Base-by-base conservation (phyloP, 2,113 vertebrate genomes). In the Amphilophus citrinellus region DNA sequence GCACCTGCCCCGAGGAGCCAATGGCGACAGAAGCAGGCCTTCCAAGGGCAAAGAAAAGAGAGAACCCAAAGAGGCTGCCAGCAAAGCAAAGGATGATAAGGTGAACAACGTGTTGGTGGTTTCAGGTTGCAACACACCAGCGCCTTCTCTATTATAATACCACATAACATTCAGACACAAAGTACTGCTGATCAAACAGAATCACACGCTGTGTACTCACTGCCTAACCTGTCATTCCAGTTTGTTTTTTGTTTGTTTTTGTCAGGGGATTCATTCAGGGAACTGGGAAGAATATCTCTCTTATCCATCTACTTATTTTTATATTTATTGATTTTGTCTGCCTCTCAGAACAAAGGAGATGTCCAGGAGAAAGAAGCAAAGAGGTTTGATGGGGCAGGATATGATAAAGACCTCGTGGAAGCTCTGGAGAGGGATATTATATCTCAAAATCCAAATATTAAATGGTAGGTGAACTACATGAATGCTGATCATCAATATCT, bases 341-440 rank as follows among this genome's bases (percentile, higher is more conserved):
- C 65, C 15, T 89, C 80, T 2, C 94, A 99, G 98, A 98, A 91
- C 92, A 99, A 98, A 96, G 92, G 94, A 30, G 97, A 98, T 76
- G 90, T 96, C 83, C 95, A 97, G 78, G 97, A 99, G 81, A 95
- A 96, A 39, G 98, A 99, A 88, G 93, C 96, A 84, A 98, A 96
- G 93, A 98, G 93, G 92, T 99, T 99, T 96, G 98, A 99, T 71
- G 95, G 97, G 63, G 95, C 97, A 35, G 98, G 98, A 81, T 98
- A 98, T 77, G 98, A 99, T 92, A 98, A 98, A 93, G 98, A 99
- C 88, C 96, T 99, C 22, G 97, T 99, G 85, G 98, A 99, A 88
- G 95, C 97, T 83, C 95, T 99, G 95, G 98, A 99, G 94, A 97
- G 97, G 95, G 98, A 99, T 89, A 99, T 99, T 6, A 98, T 99